Evolutionary conservation across 53 echinoderm and acorn worm species (phyloP).

Genomic region (Echinometra lucunter): DNA sequence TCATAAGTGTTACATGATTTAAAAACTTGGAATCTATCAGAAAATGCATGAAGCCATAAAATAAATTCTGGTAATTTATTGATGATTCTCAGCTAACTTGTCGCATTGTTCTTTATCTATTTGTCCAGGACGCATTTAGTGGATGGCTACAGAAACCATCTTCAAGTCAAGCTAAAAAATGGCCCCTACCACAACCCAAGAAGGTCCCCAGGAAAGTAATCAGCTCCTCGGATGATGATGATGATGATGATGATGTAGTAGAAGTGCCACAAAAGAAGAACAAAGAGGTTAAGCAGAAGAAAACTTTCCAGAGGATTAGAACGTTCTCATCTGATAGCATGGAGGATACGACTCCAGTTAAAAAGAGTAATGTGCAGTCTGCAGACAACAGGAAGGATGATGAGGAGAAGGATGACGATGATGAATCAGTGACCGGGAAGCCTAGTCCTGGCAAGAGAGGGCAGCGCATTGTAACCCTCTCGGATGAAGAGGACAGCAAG

Average conservation of each 20-base stretch:
- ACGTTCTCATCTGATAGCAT: conserved; percentile 61
- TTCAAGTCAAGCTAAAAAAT: background rate
- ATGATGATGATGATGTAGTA: background rate
- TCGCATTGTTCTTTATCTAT: no score
- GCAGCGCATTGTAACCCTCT: background rate
- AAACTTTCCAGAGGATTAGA: conserved; percentile 35
- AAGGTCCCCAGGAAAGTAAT: background rate
- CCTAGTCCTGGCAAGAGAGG: background rate
- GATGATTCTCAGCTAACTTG: no score
- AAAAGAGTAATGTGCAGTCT: background rate
- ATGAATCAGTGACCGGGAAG: background rate
- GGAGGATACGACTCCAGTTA: conserved; percentile 49
- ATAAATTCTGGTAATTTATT: no score
- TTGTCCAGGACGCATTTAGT: conserved; percentile 34
- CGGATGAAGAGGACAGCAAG: background rate
- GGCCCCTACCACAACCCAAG: background rate
- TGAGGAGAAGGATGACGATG: background rate
- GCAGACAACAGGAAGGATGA: background rate
- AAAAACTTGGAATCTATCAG: no score
- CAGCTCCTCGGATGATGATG: conserved; percentile 59
- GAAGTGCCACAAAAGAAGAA: conserved; percentile 1
- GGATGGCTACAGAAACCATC: conserved; percentile 62
- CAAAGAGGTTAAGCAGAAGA: background rate
- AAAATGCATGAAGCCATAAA: no score
- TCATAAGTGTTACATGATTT: no score